Evolutionary conservation across 1,140 invertebrate species (phyloP), one percentile per base, ranked within the genome.

Genomic region (Pseudomyrmex pallidus): DNA sequence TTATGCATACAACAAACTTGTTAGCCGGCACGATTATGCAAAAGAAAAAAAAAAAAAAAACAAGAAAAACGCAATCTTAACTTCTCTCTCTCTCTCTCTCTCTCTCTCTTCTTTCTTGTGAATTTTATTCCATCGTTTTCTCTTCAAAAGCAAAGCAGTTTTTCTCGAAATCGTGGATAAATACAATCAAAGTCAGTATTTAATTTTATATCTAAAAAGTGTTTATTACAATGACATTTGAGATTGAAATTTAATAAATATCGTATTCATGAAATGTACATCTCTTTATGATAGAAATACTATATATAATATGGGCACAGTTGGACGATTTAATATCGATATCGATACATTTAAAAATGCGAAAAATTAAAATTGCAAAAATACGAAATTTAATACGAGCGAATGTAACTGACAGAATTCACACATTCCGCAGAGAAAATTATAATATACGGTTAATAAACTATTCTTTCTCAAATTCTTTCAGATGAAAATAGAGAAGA

Each of bases 1-100:
- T 84, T 84, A 84, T 84, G 82, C 74, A 80, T 80, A 80, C 66
- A 70, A 70, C 76, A 84, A 54, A 80, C 64, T 84, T 77, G 78
- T 82, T 76, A 77, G 70, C 50, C 64, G 35, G 48, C 64, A 17
- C 15, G 52, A 62, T 46, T 63, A 67, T 57, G 52, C 10, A 20
- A 61, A 46, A 82, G 74, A 73, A 52, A 61, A 67, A 73, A 52
- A 59, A 67, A n/a, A 59, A 22, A n/a, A n/a, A n/a, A n/a, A n/a
- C n/a, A 82, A 84, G 62, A 52, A 59, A 67, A 61, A 9, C 48
- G 20, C 63, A 62, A 80, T 15, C 48, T 84, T 84, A 84, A 84
- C 80, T 63, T 68, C 54, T 25, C 48, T 52, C 44, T 66, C 56
- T 84, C 74, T 68, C 64, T 25, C 35, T 52, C 50, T 66, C 56